Evolutionary conservation across 2,113 vertebrate genomes (phyloP), one percentile per base, ranked within the genome.

Genomic region (Muscicapa adusta): DNA sequence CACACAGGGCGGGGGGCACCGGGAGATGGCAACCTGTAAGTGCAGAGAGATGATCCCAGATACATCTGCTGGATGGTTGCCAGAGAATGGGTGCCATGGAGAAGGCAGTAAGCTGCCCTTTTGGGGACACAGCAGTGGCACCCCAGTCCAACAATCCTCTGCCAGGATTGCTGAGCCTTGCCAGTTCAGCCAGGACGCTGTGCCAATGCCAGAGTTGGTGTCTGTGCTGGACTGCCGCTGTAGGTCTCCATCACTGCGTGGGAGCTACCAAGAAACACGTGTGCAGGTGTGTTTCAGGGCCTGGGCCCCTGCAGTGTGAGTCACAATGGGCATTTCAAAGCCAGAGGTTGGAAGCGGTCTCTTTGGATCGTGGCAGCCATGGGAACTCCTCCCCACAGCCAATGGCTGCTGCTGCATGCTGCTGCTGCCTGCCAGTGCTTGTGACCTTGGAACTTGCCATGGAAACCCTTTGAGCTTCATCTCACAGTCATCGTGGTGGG

Each of bases 1-100:
- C 0, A 0, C 12, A 20, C 4, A 9, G 70, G 53, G 34, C 1
- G 18, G 13, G 28, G 33, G 19, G 3, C 34, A 10, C 18, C 0
- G 0, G 36, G 50, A 78, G 61, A 31, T 38, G 34, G 25, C 2
- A 56, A 40, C 13, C 24, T 6, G 6, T 2, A 54, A 48, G 43
- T 43, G 31, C 78, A 58, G 78, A 40, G 26, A 19, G 48, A 51
- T 0, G 3, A 42, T 25, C 36, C 53, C 1, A 1, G 42, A 11
- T 40, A 42, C 40, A 45, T 15, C 33, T 22, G 2, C 14, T 67
- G 48, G 7, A 8, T 62, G 29, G 14, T 12, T 29, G 4, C 8
- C 20, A 25, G 53, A 14, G 16, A 29, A 12, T 53, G 43, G 16
- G 50, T 54, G 61, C 66, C 38, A 2, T 18, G 29, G 42, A 42